Evolutionary conservation across 2,888 invertebrate species (phyloP).

Genomic region (Psylliodes chrysocephalus): DNA sequence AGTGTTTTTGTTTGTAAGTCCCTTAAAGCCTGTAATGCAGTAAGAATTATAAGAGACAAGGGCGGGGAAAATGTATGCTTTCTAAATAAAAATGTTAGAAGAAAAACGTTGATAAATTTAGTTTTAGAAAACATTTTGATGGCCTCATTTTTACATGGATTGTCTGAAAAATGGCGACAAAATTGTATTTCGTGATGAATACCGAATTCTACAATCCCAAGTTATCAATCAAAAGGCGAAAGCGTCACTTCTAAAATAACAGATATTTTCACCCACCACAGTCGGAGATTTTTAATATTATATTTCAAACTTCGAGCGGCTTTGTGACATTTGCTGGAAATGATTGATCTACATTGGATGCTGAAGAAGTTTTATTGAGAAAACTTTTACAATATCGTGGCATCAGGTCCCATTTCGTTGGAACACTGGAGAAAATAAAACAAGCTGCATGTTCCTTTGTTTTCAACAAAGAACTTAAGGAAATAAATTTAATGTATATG

Average conservation of each 20-base stretch:
- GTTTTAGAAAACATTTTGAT: too few relatives aligned
- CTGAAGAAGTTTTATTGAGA: conserved; percentile 44
- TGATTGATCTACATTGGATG: conserved; percentile 44
- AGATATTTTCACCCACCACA: conserved; percentile 26
- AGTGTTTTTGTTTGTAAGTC: too few relatives aligned
- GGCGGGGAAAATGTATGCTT: too few relatives aligned
- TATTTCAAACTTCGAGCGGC: conserved; percentile 26
- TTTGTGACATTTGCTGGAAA: conserved; percentile 30
- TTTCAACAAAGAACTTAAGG: background rate
- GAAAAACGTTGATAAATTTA: too few relatives aligned
- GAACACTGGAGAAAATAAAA: conserved; percentile 18
- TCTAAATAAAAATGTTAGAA: too few relatives aligned
- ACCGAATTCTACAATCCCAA: background rate
- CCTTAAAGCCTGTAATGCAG: too few relatives aligned
- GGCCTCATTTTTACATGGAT: too few relatives aligned
- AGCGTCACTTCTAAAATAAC: conserved; percentile 20
- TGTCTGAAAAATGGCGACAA: too few relatives aligned
- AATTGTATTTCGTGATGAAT: background rate
- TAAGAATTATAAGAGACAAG: too few relatives aligned
- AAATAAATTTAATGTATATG: background rate
- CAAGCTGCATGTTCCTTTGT: conserved; percentile 1
- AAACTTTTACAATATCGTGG: conserved; percentile 44
- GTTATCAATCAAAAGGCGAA: conserved; percentile 28
- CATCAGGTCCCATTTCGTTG: conserved; percentile 27
- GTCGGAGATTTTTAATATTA: conserved; percentile 35